A percentile compares a stretch with the other conserved stretches of the same genome.
These are phyloP conservation scores for Diorhabda elongata DNA, from an alignment of 1,140 invertebrate species.

Conservation along the genomic window DNA sequence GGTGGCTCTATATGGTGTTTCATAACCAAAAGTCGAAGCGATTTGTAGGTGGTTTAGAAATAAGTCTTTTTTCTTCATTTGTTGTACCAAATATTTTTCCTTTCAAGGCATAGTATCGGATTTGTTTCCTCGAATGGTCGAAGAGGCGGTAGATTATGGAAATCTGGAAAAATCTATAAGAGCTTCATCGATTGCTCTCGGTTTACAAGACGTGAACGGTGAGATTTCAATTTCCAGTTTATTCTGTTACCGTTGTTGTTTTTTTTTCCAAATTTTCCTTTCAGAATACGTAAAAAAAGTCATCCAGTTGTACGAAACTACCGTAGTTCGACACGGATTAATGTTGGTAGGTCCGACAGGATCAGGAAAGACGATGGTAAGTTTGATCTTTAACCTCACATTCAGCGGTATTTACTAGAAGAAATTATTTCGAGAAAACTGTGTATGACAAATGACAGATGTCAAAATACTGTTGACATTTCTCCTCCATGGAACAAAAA, in stretches of 20 bases:
- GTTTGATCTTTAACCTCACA: constrained; percentile 5
- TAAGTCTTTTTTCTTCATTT: no score
- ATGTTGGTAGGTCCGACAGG: constrained; percentile 80
- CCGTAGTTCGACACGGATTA: constrained; percentile 74
- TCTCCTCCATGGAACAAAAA: no score
- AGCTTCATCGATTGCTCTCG: constrained; percentile 42
- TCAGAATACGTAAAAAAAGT: constrained; percentile 70
- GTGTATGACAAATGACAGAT: no score
- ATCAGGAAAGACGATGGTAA: constrained; percentile 67
- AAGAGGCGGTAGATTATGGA: constrained; percentile 59
- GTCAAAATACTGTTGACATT: no score
- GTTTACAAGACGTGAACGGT: constrained; percentile 58
- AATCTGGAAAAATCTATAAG: constrained; percentile 49
- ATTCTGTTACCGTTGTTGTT: background rate
- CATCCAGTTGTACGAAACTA: constrained; percentile 77
- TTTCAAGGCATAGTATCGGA: constrained; percentile 65
- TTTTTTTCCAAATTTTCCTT: constrained; percentile 16
- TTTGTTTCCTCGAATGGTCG: constrained; percentile 63
- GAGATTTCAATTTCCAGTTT: constrained; percentile 19
- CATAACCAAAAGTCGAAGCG: no score
- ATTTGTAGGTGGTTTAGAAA: no score
- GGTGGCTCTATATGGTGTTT: no score
- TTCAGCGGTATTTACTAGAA: no score
- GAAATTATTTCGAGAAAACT: no score
- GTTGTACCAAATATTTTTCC: background rate